These are phyloP conservation scores for Polylopha cassiicola DNA, from an alignment of 2,888 invertebrate species.

Conservation along the genomic window DNA sequence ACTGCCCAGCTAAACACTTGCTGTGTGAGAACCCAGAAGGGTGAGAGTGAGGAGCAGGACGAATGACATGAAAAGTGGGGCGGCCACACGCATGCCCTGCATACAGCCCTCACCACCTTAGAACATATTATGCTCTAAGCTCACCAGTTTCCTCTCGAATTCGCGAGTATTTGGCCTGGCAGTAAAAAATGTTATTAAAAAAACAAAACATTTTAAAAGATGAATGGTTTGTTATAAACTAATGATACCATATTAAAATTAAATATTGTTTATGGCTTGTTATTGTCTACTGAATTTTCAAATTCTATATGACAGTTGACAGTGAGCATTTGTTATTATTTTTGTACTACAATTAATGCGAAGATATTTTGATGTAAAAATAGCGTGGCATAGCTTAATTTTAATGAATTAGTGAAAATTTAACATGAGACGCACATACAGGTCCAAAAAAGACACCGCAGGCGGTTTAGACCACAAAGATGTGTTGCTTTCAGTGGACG, in stretches of 20 bases:
- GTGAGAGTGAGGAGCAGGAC: no score
- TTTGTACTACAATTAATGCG: background rate
- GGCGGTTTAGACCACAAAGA: conserved; percentile 52
- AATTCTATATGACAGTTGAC: conserved; percentile 12
- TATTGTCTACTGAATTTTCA: conserved; percentile 14
- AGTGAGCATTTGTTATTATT: conserved; percentile 21
- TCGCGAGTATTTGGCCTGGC: no score
- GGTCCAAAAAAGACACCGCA: conserved; percentile 54
- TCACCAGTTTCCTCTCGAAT: no score
- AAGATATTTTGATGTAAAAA: background rate
- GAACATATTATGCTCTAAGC: no score
- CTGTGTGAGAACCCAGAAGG: no score
- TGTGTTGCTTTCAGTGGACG: conserved; percentile 49
- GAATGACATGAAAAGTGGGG: no score
- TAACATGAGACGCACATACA: conserved; percentile 59
- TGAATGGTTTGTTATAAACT: no score
- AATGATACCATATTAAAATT: conserved; percentile 5
- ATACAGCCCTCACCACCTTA: no score
- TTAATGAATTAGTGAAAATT: conserved; percentile 3
- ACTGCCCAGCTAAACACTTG: no score
- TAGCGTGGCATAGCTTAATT: background rate
- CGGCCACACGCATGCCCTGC: no score
- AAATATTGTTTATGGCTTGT: background rate
- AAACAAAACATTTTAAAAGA: no score
- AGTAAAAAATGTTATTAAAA: no score